Base-by-base conservation (phyloP, 2,888 invertebrate genomes). In the Rotaria sp. region DNA sequence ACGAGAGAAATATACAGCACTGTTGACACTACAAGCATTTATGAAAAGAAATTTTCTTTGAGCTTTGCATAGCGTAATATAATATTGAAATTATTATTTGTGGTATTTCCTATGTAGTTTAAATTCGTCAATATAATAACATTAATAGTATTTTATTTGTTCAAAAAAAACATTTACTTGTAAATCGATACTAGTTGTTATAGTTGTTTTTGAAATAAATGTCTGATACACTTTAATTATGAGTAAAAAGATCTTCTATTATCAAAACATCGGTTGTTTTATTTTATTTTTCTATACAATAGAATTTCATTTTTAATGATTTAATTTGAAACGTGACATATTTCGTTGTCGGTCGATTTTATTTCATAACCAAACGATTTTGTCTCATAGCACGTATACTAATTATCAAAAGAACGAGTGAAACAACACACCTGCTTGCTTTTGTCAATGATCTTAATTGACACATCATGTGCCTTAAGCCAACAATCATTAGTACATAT, bases 381-480 rank as follows among this genome's bases (percentile, higher is more conserved):
- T 67, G 35, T 67, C 35, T 67, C 30, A 35, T 30, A 67, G 67
- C 67, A 67, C 67, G 67, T 67, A 67, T 67, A 67, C 67, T 67
- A 67, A 67, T 67, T 67, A 67, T 67, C 67, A 67, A 67, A 67
- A 67, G 67, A 67, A 67, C 35, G 67, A 67, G 67, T 35, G 67
- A 67, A 67, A 67, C 67, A 35, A 21, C 67, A 67, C 67, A 67
- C 67, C 67, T 67, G 67, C 67, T 67, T 67, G 35, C 67, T 67
- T 67, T 67, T 67, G 67, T 67, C 67, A 67, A 67, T 67, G 67
- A 67, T 67, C 67, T 38, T 67, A 67, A 67, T 67, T 67, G 67
- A 67, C 67, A 67, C 67, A 67, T 67, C 67, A 67, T 67, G 67
- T 67, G 67, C 67, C 67, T 67, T 67, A 67, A 67, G 67, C 67